Conservation (phyloP, 2,888 invertebrate species). For the Drosophila borealis region DNA sequence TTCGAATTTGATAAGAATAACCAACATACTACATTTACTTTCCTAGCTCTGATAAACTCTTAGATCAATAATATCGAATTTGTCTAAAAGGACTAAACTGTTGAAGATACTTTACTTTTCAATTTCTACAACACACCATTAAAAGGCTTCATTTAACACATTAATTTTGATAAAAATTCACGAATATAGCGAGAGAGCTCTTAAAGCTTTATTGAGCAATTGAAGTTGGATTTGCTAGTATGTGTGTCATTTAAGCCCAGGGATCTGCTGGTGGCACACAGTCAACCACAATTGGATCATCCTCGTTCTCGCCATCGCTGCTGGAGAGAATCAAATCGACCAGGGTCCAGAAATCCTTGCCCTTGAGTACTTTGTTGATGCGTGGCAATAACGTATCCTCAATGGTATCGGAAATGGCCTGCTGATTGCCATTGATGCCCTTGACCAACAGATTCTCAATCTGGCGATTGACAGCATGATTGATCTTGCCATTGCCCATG, state of each 20-base stretch:
- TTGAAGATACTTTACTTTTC: no score
- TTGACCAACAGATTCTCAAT: constrained; percentile 70
- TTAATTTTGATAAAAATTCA: neutral
- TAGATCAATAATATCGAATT: no score
- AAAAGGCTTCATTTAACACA: no score
- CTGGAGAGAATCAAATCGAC: constrained; percentile 68
- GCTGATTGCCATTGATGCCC: constrained; percentile 72
- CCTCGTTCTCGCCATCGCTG: constrained; percentile 69
- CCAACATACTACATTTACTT: no score
- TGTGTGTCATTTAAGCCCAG: constrained; percentile 69
- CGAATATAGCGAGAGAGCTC: constrained; percentile 8
- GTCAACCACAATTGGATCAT: constrained; percentile 73
- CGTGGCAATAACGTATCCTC: constrained; percentile 73
- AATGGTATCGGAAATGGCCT: constrained; percentile 69
- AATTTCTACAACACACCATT: neutral
- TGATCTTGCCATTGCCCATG: constrained; percentile 70
- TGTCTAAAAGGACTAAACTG: no score
- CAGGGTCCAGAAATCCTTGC: constrained; percentile 79
- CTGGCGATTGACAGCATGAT: constrained; percentile 69
- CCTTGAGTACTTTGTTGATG: constrained; percentile 77
- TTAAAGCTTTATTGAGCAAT: constrained; percentile 29
- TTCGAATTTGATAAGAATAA: no score
- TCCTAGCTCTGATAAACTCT: no score
- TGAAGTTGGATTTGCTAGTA: constrained; percentile 3
- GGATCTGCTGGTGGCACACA: constrained; percentile 80